These are phyloP conservation scores for Eulimnadia texana DNA, from an alignment of 1,140 invertebrate genomes.

Conservation along the genomic window DNA sequence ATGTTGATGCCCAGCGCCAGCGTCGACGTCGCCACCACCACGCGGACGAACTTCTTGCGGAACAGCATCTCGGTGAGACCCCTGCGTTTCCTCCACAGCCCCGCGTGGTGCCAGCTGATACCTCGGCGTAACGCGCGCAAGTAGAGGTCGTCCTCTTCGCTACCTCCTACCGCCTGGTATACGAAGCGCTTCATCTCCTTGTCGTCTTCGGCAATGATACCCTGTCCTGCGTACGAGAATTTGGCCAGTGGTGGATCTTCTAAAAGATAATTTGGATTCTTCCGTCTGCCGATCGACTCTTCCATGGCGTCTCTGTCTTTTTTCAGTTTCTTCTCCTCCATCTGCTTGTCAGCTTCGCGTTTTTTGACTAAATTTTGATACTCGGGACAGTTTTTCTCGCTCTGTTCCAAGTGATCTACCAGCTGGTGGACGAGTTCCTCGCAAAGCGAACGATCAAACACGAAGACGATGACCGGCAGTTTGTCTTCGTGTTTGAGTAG, in stretches of 20 bases:
- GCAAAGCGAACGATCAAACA: background rate
- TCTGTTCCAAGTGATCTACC: background rate
- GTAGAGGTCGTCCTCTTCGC: background rate
- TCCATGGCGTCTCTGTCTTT: background rate
- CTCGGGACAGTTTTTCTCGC: background rate
- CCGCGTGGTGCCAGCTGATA: slow-evolving; percentile 19
- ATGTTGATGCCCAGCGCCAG: slow-evolving; percentile 21
- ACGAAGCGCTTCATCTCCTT: too few species aligned
- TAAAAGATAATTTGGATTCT: background rate
- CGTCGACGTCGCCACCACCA: slow-evolving; percentile 20
- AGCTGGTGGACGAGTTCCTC: background rate
- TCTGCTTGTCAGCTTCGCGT: background rate
- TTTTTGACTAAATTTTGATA: background rate
- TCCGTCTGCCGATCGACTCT: background rate
- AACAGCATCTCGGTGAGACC: slow-evolving; percentile 21
- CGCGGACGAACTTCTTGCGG: slow-evolving; percentile 18
- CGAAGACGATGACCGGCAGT: background rate
- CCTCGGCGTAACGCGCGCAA: slow-evolving; percentile 14
- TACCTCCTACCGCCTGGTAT: too few species aligned
- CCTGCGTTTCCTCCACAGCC: slow-evolving; percentile 14
- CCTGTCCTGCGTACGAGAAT: background rate
- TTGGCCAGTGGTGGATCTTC: background rate
- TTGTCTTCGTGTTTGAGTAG: background rate
- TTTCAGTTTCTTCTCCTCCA: background rate
- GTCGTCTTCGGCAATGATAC: background rate